Conservation (phyloP, 1,140 invertebrate genomes). For the Drosophila kurseongensis region DNA sequence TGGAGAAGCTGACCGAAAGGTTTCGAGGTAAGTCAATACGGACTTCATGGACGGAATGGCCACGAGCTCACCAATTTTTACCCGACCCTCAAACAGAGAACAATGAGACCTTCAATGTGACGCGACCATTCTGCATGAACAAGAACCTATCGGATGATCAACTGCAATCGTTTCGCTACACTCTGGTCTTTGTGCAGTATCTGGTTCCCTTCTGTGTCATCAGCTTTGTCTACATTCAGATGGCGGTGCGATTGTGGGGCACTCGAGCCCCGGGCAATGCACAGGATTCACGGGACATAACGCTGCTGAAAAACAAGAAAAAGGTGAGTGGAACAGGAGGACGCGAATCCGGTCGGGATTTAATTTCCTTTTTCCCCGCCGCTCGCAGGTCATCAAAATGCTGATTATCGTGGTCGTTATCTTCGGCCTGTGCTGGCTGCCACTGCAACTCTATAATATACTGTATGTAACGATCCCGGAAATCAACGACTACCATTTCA, state of each 20-base stretch:
- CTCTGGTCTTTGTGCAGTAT: slow-evolving; percentile 89
- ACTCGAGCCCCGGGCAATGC: slow-evolving; percentile 91
- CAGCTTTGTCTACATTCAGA: slow-evolving; percentile 91
- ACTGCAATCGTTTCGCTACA: slow-evolving; percentile 86
- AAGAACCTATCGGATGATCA: slow-evolving; percentile 85
- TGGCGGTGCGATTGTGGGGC: slow-evolving; percentile 91
- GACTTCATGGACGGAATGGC: slow-evolving; percentile 10
- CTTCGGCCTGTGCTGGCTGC: slow-evolving; percentile 93
- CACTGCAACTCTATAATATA: slow-evolving; percentile 91
- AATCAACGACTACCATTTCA: slow-evolving; percentile 91
- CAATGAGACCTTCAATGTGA: slow-evolving; percentile 67
- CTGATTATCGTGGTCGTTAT: slow-evolving; percentile 91
- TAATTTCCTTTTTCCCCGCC: slow-evolving; percentile 28
- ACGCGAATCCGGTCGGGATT: background rate
- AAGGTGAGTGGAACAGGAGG: slow-evolving; percentile 85
- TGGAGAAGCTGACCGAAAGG: slow-evolving; percentile 84
- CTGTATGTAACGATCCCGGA: slow-evolving; percentile 89
- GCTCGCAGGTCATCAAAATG: slow-evolving; percentile 93
- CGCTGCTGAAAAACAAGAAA: slow-evolving; percentile 91
- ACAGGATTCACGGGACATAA: slow-evolving; percentile 90
- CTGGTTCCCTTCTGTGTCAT: slow-evolving; percentile 91
- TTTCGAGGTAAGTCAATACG: slow-evolving; percentile 65
- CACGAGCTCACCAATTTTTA: background rate
- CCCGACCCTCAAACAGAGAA: slow-evolving; percentile 51
- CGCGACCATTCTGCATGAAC: slow-evolving; percentile 87